A percentile compares a stretch with the other conserved stretches of the same genome.
Evolutionary conservation across 2,113 vertebrate species (phyloP).

Genomic region (Todiramphus saurophagus): DNA sequence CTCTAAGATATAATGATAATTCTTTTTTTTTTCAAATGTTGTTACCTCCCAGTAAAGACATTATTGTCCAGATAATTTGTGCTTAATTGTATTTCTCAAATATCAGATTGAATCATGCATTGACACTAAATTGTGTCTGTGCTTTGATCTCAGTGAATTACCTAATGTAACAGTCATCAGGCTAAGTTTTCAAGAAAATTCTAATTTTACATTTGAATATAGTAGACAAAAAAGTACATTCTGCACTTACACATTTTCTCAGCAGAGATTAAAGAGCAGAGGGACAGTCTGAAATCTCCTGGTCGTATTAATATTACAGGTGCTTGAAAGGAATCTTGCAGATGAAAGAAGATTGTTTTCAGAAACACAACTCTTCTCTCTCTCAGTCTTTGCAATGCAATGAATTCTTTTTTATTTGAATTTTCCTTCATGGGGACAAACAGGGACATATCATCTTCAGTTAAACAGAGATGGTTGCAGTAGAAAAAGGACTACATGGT

Average conservation of each 20-base stretch:
- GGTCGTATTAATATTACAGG: not conserved
- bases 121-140: not conserved
- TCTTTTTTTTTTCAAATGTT: not conserved
- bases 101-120: constrained; percentile 10
- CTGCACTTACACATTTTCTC: not conserved
- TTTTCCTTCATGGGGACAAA: not conserved
- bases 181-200: not conserved
- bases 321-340: not conserved
- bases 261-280: not conserved
- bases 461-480: not conserved
- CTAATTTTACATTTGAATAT: not conserved
- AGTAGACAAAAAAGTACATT: not conserved
- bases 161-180: not conserved
- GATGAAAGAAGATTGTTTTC: not conserved
- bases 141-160: constrained; percentile 47
- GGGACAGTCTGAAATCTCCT: not conserved
- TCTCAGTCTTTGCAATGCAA: not conserved
- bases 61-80: not conserved
- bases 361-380: not conserved
- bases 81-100: not conserved
- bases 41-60: not conserved
- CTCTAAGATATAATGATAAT: not conserved
- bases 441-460: not conserved
- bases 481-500: not conserved
- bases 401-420: not conserved